Percentiles rank a stretch among this genome's conserved stretches.
Conservation (phyloP, 2,888 invertebrate genomes). For the Acanthacorydalis orientalis region DNA sequence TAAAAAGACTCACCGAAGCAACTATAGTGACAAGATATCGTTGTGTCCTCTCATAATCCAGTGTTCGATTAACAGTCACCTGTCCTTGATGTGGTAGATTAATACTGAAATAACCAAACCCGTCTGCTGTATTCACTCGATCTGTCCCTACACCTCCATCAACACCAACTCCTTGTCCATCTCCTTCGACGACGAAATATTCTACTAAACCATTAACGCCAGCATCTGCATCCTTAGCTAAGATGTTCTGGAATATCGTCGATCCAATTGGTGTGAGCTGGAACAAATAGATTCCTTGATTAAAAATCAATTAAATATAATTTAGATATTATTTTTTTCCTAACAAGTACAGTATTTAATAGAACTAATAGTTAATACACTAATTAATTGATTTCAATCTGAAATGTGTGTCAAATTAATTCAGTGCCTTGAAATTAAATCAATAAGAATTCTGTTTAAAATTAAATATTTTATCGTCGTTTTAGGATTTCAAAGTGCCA, state of each 20-base stretch:
- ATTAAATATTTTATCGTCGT: too few species aligned
- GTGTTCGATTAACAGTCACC: constrained; percentile 66
- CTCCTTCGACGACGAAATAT: constrained; percentile 64
- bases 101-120: constrained; percentile 69
- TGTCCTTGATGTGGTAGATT: constrained; percentile 78
- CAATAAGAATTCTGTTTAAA: too few species aligned
- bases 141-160: constrained; percentile 39
- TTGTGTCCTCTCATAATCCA: constrained; percentile 79
- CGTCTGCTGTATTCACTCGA: constrained; percentile 51
- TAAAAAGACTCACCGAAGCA: constrained; percentile 55
- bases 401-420: too few species aligned
- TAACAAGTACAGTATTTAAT: too few species aligned
- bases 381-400: too few species aligned
- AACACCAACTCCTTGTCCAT: constrained; percentile 31
- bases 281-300: constrained; percentile 18
- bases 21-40: constrained; percentile 75
- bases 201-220: constrained; percentile 80
- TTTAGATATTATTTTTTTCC: neutral
- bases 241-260: constrained; percentile 66
- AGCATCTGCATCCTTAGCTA: constrained; percentile 67
- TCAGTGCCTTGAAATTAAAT: too few species aligned
- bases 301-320: too few species aligned
- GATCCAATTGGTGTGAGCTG: constrained; percentile 75
- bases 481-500: too few species aligned
- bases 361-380: too few species aligned